Conservation (phyloP, 2,888 invertebrate genomes). For the Dynastes hyllus region DNA sequence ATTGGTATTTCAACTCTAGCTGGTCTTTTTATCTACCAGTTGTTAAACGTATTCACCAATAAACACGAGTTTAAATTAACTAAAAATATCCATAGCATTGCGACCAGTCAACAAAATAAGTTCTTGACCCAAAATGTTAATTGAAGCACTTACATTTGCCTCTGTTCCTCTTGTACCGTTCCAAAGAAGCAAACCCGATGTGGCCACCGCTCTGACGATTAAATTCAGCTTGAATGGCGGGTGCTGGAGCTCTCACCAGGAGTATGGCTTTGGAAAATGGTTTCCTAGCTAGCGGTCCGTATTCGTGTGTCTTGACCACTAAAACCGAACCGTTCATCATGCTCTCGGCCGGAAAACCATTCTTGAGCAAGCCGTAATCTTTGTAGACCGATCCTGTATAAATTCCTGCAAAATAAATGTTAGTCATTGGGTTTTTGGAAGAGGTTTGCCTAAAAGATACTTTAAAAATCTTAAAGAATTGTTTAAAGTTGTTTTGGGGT, state of each 20-base stretch:
- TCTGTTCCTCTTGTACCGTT: constrained; percentile 77
- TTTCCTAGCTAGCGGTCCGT: constrained; percentile 76
- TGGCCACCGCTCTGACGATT: constrained; percentile 87
- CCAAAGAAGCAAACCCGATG: constrained; percentile 83
- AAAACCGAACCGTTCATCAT: constrained; percentile 84
- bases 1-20: no score
- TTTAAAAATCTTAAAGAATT: background rate
- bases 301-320: constrained; percentile 87
- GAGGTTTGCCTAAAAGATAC: background rate
- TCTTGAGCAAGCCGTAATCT: constrained; percentile 84
- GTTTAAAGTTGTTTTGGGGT: no score
- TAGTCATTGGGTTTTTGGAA: no score
- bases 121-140: no score
- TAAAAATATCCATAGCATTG: no score
- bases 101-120: background rate
- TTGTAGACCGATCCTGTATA: constrained; percentile 88
- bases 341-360: constrained; percentile 87
- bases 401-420: constrained; percentile 73
- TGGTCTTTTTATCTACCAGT: no score
- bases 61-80: no score
- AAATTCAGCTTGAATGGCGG: constrained; percentile 86
- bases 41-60: no score
- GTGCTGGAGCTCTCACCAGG: constrained; percentile 81
- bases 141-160: constrained; percentile 74
- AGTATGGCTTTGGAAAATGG: constrained; percentile 80